Conservation (phyloP, 2,113 vertebrate genomes). For the Protobothrops mucrosquamatus region DNA sequence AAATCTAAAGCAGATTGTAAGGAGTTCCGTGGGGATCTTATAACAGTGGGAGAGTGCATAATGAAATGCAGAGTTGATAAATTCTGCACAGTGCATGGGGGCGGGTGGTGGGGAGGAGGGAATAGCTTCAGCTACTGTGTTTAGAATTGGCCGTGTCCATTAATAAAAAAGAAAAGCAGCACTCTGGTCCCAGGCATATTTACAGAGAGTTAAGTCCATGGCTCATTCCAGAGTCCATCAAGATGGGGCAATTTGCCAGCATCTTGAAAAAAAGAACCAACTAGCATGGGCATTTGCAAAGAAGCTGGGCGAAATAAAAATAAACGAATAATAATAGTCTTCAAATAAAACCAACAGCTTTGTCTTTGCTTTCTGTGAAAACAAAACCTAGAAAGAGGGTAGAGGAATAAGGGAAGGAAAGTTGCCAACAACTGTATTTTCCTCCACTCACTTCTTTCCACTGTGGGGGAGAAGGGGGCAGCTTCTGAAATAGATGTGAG, state of each 20-base stretch:
- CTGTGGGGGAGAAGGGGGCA: background rate
- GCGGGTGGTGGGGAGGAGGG: background rate
- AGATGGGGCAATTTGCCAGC: background rate
- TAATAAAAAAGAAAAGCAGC: conserved; percentile 3
- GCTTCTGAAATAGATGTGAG: background rate
- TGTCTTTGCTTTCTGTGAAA: background rate
- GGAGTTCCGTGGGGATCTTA: conserved; percentile 29
- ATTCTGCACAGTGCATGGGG: background rate
- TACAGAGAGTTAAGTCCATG: background rate
- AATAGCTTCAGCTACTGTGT: background rate
- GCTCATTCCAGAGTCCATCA: background rate
- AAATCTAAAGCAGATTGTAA: conserved; percentile 35
- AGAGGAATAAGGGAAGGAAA: background rate
- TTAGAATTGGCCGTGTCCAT: background rate
- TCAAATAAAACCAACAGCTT: background rate
- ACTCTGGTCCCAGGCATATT: background rate
- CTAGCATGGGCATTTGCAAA: background rate
- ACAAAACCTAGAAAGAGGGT: background rate
- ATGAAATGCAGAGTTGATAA: conserved; percentile 30
- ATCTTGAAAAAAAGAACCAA: background rate
- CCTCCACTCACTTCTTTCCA: background rate
- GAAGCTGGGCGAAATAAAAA: background rate
- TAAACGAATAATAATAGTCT: background rate
- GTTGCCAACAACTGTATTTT: background rate
- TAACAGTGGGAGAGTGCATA: conserved; percentile 30